Evolutionary conservation across 2,888 invertebrate genomes (phyloP), one percentile per base, ranked within the genome.

Genomic region (Ctenicera cuprea): DNA sequence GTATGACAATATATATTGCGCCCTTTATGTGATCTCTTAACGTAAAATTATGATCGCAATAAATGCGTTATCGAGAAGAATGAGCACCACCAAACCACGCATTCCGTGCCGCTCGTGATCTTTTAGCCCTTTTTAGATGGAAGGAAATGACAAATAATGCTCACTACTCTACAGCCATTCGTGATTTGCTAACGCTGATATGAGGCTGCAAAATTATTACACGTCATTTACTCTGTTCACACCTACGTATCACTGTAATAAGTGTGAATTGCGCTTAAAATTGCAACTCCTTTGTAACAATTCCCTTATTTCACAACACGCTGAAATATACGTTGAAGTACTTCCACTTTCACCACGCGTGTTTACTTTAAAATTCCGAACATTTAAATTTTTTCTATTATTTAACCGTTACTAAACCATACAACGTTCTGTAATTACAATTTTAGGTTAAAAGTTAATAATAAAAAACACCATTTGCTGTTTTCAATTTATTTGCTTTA

Each of bases 1-100:
- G 57, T 45, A 67, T 59, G 57, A 67, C 67, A 66, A 66, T 66
- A 66, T 52, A 66, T 66, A 66, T 66, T 66, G 54, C 52, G 18
- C 65, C 52, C 52, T 66, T 66, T 66, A 66, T 66, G 52, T 41
- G 65, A 66, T 66, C 52, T 66, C 52, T 66, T 66, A 66, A 66
- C 38, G 65, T 54, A 54, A 33, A 66, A 66, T 66, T 52, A 66
- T 50, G 45, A 66, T 37, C 18, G 65, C 37, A 52, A 66, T 66
- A 66, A 50, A 66, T 66, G 65, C 41, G 65, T 66, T 66, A 66
- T 66, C 65, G 65, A 66, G 52, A 52, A 52, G 65, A 66, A 66
- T 52, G 50, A 37, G 22, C 18, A 66, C 22, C 54, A 37, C 50
- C 26, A 12, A 52, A 66, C 12, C n/a, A 16, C 64, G 14, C 26